Evolutionary conservation across 2,888 invertebrate species (phyloP).

Genomic region (Andrena fulva): DNA sequence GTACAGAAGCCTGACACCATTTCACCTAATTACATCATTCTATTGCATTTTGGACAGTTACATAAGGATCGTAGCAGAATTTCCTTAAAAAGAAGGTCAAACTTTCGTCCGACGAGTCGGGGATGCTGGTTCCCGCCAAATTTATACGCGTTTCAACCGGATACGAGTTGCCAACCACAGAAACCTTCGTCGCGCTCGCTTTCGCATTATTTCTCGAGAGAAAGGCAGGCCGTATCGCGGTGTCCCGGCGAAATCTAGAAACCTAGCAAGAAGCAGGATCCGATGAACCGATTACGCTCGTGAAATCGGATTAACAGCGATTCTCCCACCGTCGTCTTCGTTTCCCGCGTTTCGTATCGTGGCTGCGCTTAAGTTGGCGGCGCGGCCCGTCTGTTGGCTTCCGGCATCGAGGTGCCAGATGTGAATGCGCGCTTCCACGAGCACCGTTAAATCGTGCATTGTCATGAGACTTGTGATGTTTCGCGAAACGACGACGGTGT

Average conservation of each 20-base stretch:
- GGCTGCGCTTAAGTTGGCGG: conserved; percentile 49
- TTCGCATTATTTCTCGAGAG: neutral
- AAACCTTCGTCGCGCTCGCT: neutral
- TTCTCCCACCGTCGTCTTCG: neutral
- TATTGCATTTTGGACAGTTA: neutral
- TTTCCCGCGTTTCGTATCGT: conserved; percentile 54
- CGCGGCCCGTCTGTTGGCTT: conserved; percentile 42
- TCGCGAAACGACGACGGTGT: conserved; percentile 29
- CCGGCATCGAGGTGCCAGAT: conserved; percentile 70
- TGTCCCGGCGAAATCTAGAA: too few relatives aligned
- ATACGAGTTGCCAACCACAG: conserved; percentile 38
- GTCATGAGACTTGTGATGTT: conserved; percentile 71
- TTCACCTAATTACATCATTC: neutral
- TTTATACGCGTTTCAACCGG: conserved; percentile 19
- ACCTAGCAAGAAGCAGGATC: neutral
- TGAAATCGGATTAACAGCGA: neutral
- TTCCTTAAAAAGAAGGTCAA: conserved; percentile 4
- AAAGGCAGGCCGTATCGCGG: neutral
- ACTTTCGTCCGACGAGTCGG: neutral
- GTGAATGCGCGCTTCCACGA: conserved; percentile 72
- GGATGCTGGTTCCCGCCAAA: conserved; percentile 51
- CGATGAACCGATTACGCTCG: neutral
- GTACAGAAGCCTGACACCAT: neutral
- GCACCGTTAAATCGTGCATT: conserved; percentile 75
- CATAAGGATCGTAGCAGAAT: neutral